Percentiles rank a stretch among this genome's conserved stretches.
Conservation (phyloP, 2,888 invertebrate species). For the Torymus tubicola region DNA sequence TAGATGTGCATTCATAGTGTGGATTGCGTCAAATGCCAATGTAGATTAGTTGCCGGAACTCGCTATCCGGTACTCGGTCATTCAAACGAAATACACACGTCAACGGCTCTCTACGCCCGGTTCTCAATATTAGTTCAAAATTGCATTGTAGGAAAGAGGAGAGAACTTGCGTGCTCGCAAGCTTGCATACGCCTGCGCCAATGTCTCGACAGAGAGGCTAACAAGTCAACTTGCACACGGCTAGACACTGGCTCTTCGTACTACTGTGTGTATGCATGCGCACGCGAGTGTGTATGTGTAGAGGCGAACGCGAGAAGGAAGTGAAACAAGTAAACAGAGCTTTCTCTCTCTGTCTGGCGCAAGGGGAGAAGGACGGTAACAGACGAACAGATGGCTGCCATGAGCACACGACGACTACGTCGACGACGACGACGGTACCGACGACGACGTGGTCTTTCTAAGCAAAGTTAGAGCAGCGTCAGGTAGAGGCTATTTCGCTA, state of each 20-base stretch:
- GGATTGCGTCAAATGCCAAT: conserved; percentile 58
- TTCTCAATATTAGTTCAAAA: conserved; percentile 50
- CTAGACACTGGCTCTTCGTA: no score
- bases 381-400: conserved; percentile 39
- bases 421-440: no score
- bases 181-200: conserved; percentile 1
- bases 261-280: no score
- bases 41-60: conserved; percentile 62
- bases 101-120: conserved; percentile 16
- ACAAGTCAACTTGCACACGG: conserved; percentile 45
- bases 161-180: background rate
- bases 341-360: no score
- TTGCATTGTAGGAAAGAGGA: conserved; percentile 39
- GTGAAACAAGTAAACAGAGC: conserved; percentile 35
- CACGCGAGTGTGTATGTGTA: background rate
- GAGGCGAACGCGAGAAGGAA: conserved; percentile 12
- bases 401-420: conserved; percentile 8
- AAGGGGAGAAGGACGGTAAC: background rate
- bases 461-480: conserved; percentile 35
- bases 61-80: conserved; percentile 1
- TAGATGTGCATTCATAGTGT: background rate
- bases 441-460: conserved; percentile 34
- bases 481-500: conserved; percentile 34
- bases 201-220: conserved; percentile 37
- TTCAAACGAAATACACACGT: conserved; percentile 49